Evolutionary conservation across 2,797 vertebrate species (phyloP), one percentile per base, ranked within the genome.

Genomic region (Lateolabrax maculatus): DNA sequence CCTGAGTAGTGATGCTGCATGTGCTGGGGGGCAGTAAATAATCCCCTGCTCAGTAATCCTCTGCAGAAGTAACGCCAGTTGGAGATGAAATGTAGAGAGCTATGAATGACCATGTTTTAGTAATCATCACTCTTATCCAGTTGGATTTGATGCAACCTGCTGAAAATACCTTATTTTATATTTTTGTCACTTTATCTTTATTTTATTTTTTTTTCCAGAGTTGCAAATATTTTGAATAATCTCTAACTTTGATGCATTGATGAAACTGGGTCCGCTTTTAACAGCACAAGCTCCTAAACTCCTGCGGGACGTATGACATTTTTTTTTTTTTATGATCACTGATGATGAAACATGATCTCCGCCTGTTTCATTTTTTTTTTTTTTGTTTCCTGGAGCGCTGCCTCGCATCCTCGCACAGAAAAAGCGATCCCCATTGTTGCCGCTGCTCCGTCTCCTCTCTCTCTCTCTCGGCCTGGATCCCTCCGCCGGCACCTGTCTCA

Each of bases 401-500:
- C 12, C 46, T 41, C 13, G 13, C 34, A 63, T 57, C 39, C 19
- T 46, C 36, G 8, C n/a, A n/a, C n/a, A n/a, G n/a, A 43, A 60
- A 51, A 71, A 58, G 7, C 27, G 19, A 83, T 71, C 29, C 43
- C 44, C n/a, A 27, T 73, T 58, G 60, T 81, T 68, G 37, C 49
- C 16, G 18, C n/a, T n/a, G n/a, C n/a, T n/a, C n/a, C n/a, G n/a
- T n/a, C n/a, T n/a, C n/a, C n/a, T n/a, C n/a, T n/a, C n/a, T n/a
- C n/a, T n/a, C n/a, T n/a, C n/a, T n/a, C n/a, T n/a, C n/a, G n/a
- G n/a, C n/a, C n/a, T n/a, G n/a, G 31, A 34, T 34, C 31, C 89
- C 69, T 87, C 63, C 75, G 65, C 85, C 86, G 90, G 91, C 93
- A 93, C 92, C 91, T 91, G 89, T 77, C 75, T 91, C 90, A 88